phyloP scores from a whole-genome alignment of 2,113 vertebrate genomes.

The Lamprologus tigripictilis region DNA sequence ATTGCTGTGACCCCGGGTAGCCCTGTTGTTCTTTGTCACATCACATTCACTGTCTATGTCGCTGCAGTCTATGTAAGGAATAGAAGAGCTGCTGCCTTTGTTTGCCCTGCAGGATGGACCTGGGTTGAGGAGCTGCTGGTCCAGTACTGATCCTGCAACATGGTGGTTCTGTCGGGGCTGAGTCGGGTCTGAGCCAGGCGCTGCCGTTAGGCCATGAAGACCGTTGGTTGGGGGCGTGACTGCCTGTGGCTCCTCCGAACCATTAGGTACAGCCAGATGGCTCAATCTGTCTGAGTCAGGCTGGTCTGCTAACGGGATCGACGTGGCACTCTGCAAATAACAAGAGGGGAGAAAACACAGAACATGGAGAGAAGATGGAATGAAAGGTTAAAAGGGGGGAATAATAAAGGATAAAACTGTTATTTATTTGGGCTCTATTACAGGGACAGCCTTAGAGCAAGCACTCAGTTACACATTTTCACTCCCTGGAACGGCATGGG shows the following conservation, averaged over 20 bases:
- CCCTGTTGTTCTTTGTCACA: conserved; percentile 47
- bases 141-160: conserved; percentile 43
- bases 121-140: conserved; percentile 81
- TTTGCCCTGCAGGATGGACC: conserved; percentile 93
- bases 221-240: conserved; percentile 50
- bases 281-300: conserved; percentile 58
- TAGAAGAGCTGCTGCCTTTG: conserved; percentile 88
- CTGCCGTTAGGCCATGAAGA: conserved; percentile 53
- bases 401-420: background rate
- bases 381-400: background rate
- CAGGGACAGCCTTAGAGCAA: background rate
- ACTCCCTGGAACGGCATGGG: background rate
- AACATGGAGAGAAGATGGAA: background rate
- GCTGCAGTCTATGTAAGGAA: conserved; percentile 97
- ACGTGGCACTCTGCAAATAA: conserved; percentile 68
- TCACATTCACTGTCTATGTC: conserved; percentile 95
- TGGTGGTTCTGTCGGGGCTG: conserved; percentile 37
- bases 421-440: background rate
- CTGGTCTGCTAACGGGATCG: conserved; percentile 45
- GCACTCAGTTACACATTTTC: background rate
- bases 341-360: background rate
- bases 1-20: conserved; percentile 54
- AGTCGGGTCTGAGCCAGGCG: conserved; percentile 37
- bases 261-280: conserved; percentile 50
- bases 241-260: conserved; percentile 52